phyloP scores from a whole-genome alignment of 2,888 invertebrate species.

The Drepana falcataria region DNA sequence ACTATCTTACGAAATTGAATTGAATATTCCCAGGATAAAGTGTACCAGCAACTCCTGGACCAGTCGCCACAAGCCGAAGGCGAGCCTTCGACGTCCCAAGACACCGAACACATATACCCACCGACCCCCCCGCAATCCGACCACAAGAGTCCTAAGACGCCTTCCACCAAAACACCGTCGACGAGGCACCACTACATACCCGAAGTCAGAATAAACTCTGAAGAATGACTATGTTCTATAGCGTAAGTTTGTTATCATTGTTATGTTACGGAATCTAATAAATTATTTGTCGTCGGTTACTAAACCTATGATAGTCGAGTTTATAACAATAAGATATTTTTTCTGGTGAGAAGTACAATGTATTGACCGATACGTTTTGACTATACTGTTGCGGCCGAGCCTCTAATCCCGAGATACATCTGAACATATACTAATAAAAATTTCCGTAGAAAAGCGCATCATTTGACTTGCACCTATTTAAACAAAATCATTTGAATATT shows the following conservation, averaged over 20 bases:
- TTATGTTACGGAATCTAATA: conserved; percentile 6
- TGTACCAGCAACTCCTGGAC: conserved; percentile 49
- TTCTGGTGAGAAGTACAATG: neutral
- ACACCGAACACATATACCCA: conserved; percentile 52
- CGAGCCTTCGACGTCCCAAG: conserved; percentile 33
- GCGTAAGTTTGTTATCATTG: conserved; percentile 8
- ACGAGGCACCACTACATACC: conserved; percentile 33
- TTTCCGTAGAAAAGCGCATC: no score
- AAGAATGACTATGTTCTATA: conserved; percentile 16
- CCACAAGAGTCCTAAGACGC: conserved; percentile 66
- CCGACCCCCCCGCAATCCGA: conserved; percentile 69
- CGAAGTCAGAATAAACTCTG: conserved; percentile 27
- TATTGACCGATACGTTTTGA: neutral
- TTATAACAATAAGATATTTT: neutral
- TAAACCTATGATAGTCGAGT: neutral
- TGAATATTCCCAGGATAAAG: conserved; percentile 60
- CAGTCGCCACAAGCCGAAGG: conserved; percentile 32
- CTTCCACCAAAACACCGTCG: conserved; percentile 55
- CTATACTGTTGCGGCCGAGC: neutral
- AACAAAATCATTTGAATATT: no score
- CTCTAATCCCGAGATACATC: neutral
- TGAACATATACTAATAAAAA: neutral
- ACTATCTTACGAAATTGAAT: no score
- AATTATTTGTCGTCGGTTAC: neutral
- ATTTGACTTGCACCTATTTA: no score